These are phyloP conservation scores for Anaspis maculata DNA, from an alignment of 2,888 invertebrate genomes.

Conservation along the genomic window DNA sequence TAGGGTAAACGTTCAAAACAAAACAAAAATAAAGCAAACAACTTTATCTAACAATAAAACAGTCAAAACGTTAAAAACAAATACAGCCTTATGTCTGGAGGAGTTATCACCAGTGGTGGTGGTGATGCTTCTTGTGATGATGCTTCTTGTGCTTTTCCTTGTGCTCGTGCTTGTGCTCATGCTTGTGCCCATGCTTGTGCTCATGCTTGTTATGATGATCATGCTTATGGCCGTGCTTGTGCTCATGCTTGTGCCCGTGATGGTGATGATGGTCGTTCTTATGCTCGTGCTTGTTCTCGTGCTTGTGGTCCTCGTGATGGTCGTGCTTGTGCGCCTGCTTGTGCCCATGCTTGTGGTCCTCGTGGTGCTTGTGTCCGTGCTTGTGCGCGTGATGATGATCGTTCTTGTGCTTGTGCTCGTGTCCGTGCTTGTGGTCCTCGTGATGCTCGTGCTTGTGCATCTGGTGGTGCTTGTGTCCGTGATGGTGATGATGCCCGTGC, in stretches of 20 bases:
- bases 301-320: constrained; percentile 11
- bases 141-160: too few relatives aligned
- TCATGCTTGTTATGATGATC: constrained; percentile 5
- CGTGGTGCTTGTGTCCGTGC: constrained; percentile 18
- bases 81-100: too few relatives aligned
- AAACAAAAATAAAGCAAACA: too few relatives aligned
- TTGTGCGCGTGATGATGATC: constrained; percentile 19
- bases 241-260: not conserved
- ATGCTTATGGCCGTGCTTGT: not conserved
- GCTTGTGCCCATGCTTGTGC: constrained; percentile 13
- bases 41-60: too few relatives aligned
- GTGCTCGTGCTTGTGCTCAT: too few relatives aligned
- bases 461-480: constrained; percentile 17
- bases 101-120: too few relatives aligned
- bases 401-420: constrained; percentile 18
- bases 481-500: constrained; percentile 17
- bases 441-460: constrained; percentile 18
- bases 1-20: too few relatives aligned
- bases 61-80: too few relatives aligned
- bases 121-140: too few relatives aligned
- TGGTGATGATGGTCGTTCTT: not conserved
- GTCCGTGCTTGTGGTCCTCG: constrained; percentile 15
- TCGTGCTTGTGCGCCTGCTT: constrained; percentile 10
- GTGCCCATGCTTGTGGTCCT: constrained; percentile 12
- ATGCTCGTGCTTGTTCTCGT: constrained; percentile 1